These are phyloP conservation scores for Paedocypris sp. DNA, from an alignment of 2,113 vertebrate species.

Conservation along the genomic window DNA sequence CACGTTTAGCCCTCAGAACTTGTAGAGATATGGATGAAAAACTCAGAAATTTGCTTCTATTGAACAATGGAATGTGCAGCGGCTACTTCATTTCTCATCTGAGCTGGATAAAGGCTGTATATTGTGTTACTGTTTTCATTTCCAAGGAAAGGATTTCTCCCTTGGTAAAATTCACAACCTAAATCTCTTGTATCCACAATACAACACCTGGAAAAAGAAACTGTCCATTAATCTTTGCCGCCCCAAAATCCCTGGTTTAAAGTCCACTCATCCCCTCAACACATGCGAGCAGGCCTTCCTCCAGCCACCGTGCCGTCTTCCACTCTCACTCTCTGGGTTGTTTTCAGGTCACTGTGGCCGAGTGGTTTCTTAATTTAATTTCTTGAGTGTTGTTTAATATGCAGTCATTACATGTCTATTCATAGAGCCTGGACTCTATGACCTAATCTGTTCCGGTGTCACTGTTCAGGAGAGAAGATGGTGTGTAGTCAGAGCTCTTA, in stretches of 20 bases:
- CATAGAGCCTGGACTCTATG: conserved; percentile 56
- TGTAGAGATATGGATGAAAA: not conserved
- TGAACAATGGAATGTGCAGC: conserved; percentile 36
- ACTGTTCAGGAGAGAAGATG: conserved; percentile 35
- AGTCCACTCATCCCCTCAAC: conserved; percentile 47
- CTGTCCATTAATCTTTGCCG: conserved; percentile 57
- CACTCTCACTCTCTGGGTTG: conserved; percentile 53
- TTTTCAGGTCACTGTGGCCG: conserved; percentile 59
- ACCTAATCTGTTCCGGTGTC: conserved; percentile 57
- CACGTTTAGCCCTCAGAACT: not conserved
- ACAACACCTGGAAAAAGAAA: conserved; percentile 71
- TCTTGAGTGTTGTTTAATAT: conserved; percentile 59
- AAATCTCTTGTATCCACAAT: conserved; percentile 70
- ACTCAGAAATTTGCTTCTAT: not conserved
- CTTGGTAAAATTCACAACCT: conserved; percentile 51
- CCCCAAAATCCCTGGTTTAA: conserved; percentile 53
- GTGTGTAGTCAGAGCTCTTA: conserved; percentile 43
- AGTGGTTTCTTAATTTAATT: conserved; percentile 62
- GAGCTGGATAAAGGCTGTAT: conserved; percentile 50
- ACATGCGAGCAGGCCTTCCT: conserved; percentile 51
- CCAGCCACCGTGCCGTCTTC: conserved; percentile 48
- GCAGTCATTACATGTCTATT: conserved; percentile 56
- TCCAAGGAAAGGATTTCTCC: conserved; percentile 59
- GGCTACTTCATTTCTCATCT: conserved; percentile 37
- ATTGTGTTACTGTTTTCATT: conserved; percentile 66